These are phyloP conservation scores for Zosterops hypoxanthus DNA, from an alignment of 2,113 vertebrate genomes.

Conservation along the genomic window DNA sequence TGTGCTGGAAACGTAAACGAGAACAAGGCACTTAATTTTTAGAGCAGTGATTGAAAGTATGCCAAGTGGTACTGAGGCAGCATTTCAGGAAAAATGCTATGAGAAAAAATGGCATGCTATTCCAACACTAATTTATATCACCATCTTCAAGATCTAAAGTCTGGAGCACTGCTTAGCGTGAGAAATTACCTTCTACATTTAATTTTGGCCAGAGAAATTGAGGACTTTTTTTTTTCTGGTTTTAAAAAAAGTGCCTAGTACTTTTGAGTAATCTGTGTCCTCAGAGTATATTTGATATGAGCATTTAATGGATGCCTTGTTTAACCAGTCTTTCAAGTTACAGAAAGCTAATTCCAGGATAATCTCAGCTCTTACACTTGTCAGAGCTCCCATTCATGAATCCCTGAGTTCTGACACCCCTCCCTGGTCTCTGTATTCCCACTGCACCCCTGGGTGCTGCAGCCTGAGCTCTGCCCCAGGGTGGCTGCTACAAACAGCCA, in stretches of 20 bases:
- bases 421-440: neutral
- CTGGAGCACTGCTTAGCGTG: neutral
- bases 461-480: neutral
- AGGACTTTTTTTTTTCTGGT: neutral
- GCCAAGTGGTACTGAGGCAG: slow-evolving; percentile 45
- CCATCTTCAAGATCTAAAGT: neutral
- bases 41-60: slow-evolving; percentile 45
- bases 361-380: neutral
- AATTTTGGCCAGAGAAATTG: slow-evolving; percentile 40
- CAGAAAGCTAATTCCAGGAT: neutral
- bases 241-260: neutral
- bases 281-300: neutral
- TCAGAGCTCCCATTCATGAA: neutral
- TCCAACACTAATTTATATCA: slow-evolving; percentile 38
- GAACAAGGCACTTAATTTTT: slow-evolving; percentile 63
- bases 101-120: slow-evolving; percentile 12
- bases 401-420: neutral
- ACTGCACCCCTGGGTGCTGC: neutral
- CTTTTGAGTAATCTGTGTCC: slow-evolving; percentile 2
- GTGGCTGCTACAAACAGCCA: neutral
- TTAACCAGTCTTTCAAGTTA: neutral
- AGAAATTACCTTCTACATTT: slow-evolving; percentile 51
- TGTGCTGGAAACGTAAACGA: slow-evolving; percentile 28
- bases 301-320: neutral
- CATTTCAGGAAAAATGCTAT: slow-evolving; percentile 53